Evolutionary conservation across 2,113 vertebrate genomes (phyloP), one percentile per base, ranked within the genome.

Genomic region (Lethenteron camtschaticum): DNA sequence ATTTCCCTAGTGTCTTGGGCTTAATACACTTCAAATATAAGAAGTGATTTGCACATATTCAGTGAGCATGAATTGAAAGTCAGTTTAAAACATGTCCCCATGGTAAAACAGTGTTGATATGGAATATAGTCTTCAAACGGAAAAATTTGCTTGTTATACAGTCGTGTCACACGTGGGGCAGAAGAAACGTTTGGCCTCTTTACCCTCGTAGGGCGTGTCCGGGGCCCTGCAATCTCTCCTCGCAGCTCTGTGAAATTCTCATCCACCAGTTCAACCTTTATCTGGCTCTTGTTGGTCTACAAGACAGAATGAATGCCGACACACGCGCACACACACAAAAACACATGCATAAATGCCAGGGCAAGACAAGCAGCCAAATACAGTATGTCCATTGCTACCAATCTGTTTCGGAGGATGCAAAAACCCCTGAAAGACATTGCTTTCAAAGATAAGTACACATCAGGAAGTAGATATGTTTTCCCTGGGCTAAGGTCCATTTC

Each of bases 261-360:
- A 81, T 95, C 90, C 83, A 97, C 90, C 81, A 97, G 83, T 79
- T 97, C 94, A 80, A 97, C 94, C 86, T 94, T 97, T 75, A 97
- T 97, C 82, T 97, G 94, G 84, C 95, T 97, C 88, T 94, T 97
- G 88, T 89, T 97, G 69, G 91, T 97, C 94, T 97, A 82, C 77
- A 79, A 59, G 14, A 79, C 78, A 81, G 73, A 83, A 24, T 9
- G 10, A 24, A 9, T 66, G 16, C 59, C 13, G 13, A 63, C 59
- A 63, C 8, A 63, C 59, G 16, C 59, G 8, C 59, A 8, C 59
- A 63, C 59, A 63, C 59, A 18, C 59, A 63, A 63, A 63, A 63
- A 5, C 3, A 63, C 59, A 63, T 5, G 3, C 59, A 63, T 18
- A 18, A 13, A 63, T 14, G 16, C 4, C 13, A 63, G 16, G 13